Base-by-base conservation (phyloP, 2,113 vertebrate genomes). In the Pelmatolapia mariae region DNA sequence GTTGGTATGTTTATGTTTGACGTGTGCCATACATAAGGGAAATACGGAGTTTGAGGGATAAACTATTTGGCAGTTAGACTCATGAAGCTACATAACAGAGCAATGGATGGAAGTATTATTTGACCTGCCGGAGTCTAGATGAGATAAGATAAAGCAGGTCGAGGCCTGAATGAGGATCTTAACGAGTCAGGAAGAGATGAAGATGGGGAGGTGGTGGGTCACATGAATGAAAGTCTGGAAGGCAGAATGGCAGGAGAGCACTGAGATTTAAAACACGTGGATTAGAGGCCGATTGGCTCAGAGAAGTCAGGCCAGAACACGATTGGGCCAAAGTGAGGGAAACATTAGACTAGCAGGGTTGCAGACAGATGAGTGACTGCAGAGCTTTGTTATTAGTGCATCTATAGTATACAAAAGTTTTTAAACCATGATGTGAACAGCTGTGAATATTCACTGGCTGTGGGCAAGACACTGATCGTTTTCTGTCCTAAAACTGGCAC, bases 171-270 rank as follows among this genome's bases (percentile, higher is more conserved):
- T 38, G 33, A 38, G 7, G 11, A 38, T 68, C 36, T 40, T 68
- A 43, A 43, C 1, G 0, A 24, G 0, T 24, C n/a, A 26, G 38
- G 5, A 43, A 43, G 22, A 26, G 38, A 43, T 45, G 38, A 43
- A 73, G 66, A 45, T 73, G 66, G n/a, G 63, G 2, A 71, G n/a
- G 7, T 24, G 63, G 36, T 22, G 63, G 11, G 19, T 68, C 33
- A 38, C 63, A 40, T 1, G 63, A 40, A 68, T 9, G 63, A 68
- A 38, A 40, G 19, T 68, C 36, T 68, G 36, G 19, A 40, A 15
- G 19, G 63, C 36, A 22, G 63, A 40, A 68, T 40, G 7, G 36
- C 36, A 68, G 19, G 19, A 40, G n/a, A 13, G 36, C 33, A 68
- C 63, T 68, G 11, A 68, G 36, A 68, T 68, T 40, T 68, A 68